Evolutionary conservation across 2,797 vertebrate species (phyloP).

Genomic region (Erethizon dorsatum): DNA sequence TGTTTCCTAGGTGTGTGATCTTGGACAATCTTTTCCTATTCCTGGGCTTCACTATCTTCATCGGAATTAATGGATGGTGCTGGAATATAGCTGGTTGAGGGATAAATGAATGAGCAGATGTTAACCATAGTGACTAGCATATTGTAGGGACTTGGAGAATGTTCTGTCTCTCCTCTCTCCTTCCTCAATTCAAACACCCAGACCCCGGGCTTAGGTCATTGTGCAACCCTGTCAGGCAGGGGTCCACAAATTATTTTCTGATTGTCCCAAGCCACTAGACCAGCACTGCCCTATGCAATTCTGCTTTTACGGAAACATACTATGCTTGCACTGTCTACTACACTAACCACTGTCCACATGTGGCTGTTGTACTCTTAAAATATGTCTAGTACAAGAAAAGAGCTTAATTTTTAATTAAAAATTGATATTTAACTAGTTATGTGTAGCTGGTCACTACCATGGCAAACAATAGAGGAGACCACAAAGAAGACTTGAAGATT

Average conservation of each 20-base stretch:
- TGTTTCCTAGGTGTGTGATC: not conserved
- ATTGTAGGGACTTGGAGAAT: rapidly evolving
- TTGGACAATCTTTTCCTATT: not conserved
- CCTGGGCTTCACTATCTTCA: not conserved
- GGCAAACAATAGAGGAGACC: not conserved
- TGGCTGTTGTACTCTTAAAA: not conserved
- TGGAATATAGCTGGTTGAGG: not conserved
- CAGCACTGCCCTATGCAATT: not conserved
- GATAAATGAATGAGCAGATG: not conserved
- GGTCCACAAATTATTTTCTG: not conserved
- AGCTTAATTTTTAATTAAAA: not conserved
- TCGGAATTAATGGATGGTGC: not conserved
- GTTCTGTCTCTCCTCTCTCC: not conserved
- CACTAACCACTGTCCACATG: not conserved
- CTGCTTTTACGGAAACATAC: not conserved
- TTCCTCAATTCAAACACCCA: not conserved
- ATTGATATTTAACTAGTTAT: not conserved
- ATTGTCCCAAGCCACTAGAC: not conserved
- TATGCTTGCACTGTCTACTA: no score
- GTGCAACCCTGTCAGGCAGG: not conserved
- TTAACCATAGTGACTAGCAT: not conserved
- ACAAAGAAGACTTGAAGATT: not conserved
- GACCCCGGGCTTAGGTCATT: not conserved
- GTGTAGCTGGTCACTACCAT: not conserved
- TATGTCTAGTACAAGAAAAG: not conserved